A percentile compares a stretch with the other conserved stretches of the same genome.
Evolutionary conservation across 2,797 vertebrate genomes (phyloP).

Genomic region (Schizopygopsis malacanthus): DNA sequence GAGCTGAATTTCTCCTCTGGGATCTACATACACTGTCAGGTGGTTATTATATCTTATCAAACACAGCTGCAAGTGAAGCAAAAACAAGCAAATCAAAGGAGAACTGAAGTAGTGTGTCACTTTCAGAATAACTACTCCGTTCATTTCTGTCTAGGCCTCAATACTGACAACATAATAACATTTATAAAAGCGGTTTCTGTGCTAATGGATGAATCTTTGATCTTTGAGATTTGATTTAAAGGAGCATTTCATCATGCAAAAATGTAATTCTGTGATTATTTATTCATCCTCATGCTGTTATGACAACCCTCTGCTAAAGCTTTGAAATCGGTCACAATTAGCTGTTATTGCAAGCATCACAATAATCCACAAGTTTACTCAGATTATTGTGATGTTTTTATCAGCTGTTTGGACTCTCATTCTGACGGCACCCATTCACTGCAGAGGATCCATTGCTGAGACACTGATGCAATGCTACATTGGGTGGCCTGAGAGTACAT

Average conservation of each 20-base stretch:
- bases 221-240: background rate
- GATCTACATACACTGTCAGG: background rate
- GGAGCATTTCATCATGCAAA: no score
- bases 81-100: background rate
- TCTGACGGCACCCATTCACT: background rate
- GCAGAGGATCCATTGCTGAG: no score
- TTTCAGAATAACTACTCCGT: background rate
- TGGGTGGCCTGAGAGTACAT: background rate
- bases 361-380: no score
- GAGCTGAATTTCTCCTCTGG: slow-evolving; percentile 9
- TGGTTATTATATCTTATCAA: slow-evolving; percentile 4
- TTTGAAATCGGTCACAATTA: background rate
- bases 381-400: background rate
- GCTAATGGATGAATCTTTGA: background rate
- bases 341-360: no score
- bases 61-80: background rate
- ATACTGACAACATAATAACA: background rate
- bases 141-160: background rate
- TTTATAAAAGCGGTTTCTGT: background rate
- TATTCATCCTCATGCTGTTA: background rate
- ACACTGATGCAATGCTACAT: background rate
- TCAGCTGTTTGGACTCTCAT: background rate
- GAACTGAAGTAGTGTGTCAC: background rate
- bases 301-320: background rate
- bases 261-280: background rate